A percentile compares a stretch with the other conserved stretches of the same genome.
phyloP scores from a whole-genome alignment of 2,797 vertebrate species.

The Gymnothorax reevesii region DNA sequence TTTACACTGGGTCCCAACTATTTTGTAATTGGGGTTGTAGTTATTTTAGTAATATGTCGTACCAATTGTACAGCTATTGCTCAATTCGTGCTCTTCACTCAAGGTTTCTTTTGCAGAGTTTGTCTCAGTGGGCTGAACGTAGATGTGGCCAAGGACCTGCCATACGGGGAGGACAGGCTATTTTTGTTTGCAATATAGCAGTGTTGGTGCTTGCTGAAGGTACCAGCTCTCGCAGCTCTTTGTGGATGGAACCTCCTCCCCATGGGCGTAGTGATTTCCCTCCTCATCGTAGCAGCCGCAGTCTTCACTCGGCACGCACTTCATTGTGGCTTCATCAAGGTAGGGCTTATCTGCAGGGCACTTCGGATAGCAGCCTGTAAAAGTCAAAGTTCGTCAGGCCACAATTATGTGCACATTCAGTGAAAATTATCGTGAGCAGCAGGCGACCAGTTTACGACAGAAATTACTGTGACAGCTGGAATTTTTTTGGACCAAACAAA shows the following conservation, averaged over 20 bases:
- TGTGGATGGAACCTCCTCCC: constrained; percentile 64
- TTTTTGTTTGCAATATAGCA: background rate
- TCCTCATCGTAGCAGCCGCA: constrained; percentile 79
- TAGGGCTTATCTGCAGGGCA: constrained; percentile 77
- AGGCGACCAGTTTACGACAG: background rate
- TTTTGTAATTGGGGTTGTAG: too few relatives aligned
- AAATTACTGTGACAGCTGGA: background rate
- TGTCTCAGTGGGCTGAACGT: constrained; percentile 16
- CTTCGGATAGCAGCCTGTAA: constrained; percentile 85
- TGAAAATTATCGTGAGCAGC: background rate
- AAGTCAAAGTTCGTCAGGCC: background rate
- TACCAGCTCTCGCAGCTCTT: constrained; percentile 81
- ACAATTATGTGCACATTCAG: background rate
- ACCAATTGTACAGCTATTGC: too few relatives aligned
- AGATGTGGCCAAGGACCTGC: background rate
- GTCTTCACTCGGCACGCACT: constrained; percentile 69
- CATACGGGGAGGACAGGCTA: background rate
- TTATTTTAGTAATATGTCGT: too few relatives aligned
- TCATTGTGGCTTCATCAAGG: constrained; percentile 85
- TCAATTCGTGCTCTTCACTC: too few relatives aligned
- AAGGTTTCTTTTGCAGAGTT: too few relatives aligned
- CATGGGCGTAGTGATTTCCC: constrained; percentile 70
- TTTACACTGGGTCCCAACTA: too few relatives aligned
- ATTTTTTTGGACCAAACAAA: background rate
- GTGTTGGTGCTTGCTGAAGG: background rate